Percentiles rank a stretch among this genome's conserved stretches.
Conservation (phyloP, 2,797 vertebrate species). For the Silurus lanzhouensis region DNA sequence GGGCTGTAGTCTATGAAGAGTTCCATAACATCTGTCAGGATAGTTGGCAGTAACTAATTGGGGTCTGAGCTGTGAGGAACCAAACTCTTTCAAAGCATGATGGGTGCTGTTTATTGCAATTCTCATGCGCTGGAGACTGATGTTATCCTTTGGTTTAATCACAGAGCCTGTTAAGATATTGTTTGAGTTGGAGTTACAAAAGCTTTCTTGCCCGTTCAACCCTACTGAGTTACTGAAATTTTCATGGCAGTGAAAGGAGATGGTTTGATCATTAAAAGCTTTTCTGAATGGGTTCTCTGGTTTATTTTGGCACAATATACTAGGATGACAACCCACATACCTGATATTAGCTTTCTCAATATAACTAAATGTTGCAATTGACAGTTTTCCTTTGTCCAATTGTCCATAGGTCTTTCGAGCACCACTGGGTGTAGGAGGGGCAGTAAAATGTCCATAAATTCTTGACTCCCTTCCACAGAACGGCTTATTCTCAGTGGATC, state of each 20-base stretch:
- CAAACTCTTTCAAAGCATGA: conserved; percentile 71
- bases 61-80: conserved; percentile 67
- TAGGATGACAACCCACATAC: conserved; percentile 67
- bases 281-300: conserved; percentile 48
- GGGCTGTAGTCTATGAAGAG: conserved; percentile 41
- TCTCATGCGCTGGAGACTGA: conserved; percentile 55
- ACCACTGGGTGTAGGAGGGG: conserved; percentile 78
- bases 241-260: conserved; percentile 58
- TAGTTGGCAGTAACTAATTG: conserved; percentile 47
- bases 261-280: conserved; percentile 44
- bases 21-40: conserved; percentile 39
- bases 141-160: conserved; percentile 47
- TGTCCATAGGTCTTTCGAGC: conserved; percentile 58
- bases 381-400: conserved; percentile 75
- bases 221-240: conserved; percentile 67
- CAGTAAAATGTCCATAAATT: conserved; percentile 72
- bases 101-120: conserved; percentile 66
- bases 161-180: conserved; percentile 26
- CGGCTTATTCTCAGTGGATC: conserved; percentile 65
- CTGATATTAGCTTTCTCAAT: conserved; percentile 88
- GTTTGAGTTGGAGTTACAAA: conserved; percentile 44
- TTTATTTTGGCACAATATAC: conserved; percentile 57
- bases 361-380: conserved; percentile 92
- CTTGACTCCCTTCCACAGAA: conserved; percentile 58
- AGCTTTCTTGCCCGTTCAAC: conserved; percentile 44